Percentiles rank a stretch among this genome's conserved stretches.
Evolutionary conservation across 2,797 vertebrate genomes (phyloP).

Genomic region (Squalus acanthias): DNA sequence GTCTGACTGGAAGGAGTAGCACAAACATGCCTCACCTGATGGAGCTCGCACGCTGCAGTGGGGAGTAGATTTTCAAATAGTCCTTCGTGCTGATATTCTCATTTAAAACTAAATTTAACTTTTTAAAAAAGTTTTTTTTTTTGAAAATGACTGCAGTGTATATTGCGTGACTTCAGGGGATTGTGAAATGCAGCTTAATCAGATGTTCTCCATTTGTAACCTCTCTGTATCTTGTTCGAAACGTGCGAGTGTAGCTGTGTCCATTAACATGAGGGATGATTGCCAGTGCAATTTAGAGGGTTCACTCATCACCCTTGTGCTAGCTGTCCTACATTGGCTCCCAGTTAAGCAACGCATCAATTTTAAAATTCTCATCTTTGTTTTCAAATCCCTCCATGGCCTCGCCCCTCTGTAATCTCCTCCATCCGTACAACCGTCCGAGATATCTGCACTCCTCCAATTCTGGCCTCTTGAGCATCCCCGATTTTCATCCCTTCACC

Average conservation of each 20-base stretch:
- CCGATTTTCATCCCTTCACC: too few species aligned
- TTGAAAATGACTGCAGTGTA: neutral
- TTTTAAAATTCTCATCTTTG: too few species aligned
- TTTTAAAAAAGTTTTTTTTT: neutral
- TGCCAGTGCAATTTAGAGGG: neutral
- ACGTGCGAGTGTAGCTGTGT: neutral
- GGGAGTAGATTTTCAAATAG: neutral
- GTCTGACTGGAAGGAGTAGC: neutral
- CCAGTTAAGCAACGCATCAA: too few species aligned
- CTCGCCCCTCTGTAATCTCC: too few species aligned
- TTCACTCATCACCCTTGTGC: too few species aligned
- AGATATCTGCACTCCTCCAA: too few species aligned
- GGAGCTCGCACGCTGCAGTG: neutral
- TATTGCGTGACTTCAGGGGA: too few species aligned
- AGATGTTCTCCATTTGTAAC: neutral
- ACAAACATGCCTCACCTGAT: neutral
- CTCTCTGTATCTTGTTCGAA: neutral
- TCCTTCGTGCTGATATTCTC: neutral
- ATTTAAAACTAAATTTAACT: neutral
- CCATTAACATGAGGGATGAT: neutral
- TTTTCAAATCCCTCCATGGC: too few species aligned
- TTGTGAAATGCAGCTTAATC: neutral
- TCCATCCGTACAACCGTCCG: too few species aligned
- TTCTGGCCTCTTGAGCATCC: too few species aligned
- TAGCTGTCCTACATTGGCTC: too few species aligned